phyloP scores from a whole-genome alignment of 2,797 vertebrate genomes.

The Simalia tracyae region DNA sequence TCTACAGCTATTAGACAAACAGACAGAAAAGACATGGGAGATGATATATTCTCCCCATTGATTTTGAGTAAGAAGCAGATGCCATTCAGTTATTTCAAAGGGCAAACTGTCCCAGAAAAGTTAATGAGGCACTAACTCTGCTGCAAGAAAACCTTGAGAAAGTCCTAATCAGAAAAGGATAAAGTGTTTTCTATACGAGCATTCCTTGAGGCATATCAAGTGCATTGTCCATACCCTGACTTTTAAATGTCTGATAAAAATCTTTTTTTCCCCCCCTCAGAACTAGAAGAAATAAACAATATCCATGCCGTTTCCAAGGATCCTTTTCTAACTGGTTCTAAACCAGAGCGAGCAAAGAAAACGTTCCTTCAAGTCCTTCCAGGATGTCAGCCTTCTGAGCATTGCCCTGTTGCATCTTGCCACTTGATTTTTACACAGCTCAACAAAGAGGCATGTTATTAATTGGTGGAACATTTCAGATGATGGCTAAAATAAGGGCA shows the following conservation, averaged over 20 bases:
- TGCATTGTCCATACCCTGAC: neutral
- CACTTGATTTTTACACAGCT: conserved; percentile 24
- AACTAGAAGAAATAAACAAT: neutral
- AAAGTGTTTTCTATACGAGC: neutral
- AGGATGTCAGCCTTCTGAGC: conserved; percentile 13
- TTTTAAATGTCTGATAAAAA: neutral
- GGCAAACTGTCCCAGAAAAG: neutral
- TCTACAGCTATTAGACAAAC: neutral
- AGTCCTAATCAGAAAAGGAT: neutral
- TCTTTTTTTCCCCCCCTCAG: neutral
- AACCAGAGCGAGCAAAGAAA: conserved; percentile 9
- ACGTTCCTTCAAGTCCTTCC: conserved; percentile 9
- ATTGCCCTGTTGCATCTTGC: conserved; percentile 17
- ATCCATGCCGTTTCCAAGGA: neutral
- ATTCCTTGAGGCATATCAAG: neutral
- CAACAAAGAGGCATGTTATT: conserved; percentile 22
- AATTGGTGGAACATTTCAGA: conserved; percentile 3
- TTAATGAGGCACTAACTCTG: neutral
- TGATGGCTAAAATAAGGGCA: conserved; percentile 10
- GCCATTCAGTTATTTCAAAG: neutral
- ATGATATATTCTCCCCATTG: neutral
- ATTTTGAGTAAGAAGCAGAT: neutral
- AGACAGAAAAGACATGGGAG: neutral
- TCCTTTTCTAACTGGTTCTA: neutral
- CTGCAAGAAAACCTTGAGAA: neutral